Evolutionary conservation across 2,113 vertebrate genomes (phyloP).

Genomic region (Castor canadensis): DNA sequence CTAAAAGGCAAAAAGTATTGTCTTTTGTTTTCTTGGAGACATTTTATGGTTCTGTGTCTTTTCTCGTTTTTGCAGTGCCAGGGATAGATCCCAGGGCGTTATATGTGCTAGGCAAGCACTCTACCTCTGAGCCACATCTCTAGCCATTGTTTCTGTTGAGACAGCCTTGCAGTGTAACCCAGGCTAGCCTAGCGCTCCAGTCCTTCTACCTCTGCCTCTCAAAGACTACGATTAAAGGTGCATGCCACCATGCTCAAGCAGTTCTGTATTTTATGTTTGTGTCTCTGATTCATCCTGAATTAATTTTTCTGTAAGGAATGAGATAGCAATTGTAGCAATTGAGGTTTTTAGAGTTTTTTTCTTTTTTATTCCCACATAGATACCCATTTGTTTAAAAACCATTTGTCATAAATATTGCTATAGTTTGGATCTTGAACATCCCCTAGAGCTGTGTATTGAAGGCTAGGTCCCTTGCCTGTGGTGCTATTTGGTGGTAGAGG

Average conservation of each 20-base stretch:
- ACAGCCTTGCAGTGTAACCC: no score
- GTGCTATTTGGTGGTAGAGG: background rate
- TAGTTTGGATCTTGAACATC: background rate
- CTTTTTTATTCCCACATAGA: background rate
- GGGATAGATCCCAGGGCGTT: no score
- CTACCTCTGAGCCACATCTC: no score
- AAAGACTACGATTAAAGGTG: no score
- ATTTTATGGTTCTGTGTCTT: background rate
- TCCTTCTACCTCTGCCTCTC: no score
- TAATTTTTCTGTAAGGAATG: background rate
- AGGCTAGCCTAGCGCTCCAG: no score
- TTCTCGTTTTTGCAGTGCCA: no score
- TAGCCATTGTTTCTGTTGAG: no score
- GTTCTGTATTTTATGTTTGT: background rate
- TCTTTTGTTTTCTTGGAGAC: background rate
- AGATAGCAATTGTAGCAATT: background rate
- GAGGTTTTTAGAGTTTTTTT: no score
- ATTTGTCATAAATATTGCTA: background rate
- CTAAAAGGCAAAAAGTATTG: background rate
- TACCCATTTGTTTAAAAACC: background rate
- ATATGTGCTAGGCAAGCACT: no score
- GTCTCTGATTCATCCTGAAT: slow-evolving; percentile 4
- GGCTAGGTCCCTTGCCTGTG: background rate
- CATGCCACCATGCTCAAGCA: no score
- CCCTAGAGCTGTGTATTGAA: background rate